phyloP scores from a whole-genome alignment of 2,888 invertebrate species.

The Clusia tigrina region DNA sequence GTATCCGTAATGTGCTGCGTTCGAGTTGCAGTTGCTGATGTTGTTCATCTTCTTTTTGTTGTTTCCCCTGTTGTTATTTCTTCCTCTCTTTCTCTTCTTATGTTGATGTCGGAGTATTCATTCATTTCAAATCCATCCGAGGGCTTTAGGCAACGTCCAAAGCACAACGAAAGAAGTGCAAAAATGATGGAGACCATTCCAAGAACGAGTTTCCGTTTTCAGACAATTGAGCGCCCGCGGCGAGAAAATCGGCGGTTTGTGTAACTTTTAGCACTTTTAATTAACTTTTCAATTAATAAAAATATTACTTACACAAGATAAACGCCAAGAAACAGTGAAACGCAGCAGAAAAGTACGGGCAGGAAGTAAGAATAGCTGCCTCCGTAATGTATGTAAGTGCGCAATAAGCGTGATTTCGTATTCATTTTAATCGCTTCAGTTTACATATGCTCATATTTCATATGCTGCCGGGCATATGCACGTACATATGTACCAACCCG shows the following conservation, averaged over 20 bases:
- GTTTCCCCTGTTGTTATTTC: conserved; percentile 7
- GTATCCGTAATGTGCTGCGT: neutral
- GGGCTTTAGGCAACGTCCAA: neutral
- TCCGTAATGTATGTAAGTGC: too few relatives aligned
- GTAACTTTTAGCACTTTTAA: conserved; percentile 61
- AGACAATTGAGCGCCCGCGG: conserved; percentile 49
- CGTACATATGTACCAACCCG: too few relatives aligned
- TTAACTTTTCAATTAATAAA: conserved; percentile 61
- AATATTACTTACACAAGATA: conserved; percentile 35
- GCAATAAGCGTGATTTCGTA: too few relatives aligned
- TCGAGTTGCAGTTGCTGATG: conserved; percentile 9
- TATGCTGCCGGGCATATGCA: too few relatives aligned
- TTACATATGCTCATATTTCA: too few relatives aligned
- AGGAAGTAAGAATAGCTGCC: too few relatives aligned
- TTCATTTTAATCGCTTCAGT: too few relatives aligned
- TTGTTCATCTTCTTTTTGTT: conserved; percentile 15
- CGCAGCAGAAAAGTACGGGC: too few relatives aligned
- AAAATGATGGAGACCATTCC: conserved; percentile 1
- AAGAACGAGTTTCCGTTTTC: conserved; percentile 16
- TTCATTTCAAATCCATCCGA: conserved; percentile 6
- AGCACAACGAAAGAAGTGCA: neutral
- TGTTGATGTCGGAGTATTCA: conserved; percentile 15
- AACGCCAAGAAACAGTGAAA: neutral
- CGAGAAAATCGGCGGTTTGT: conserved; percentile 59
- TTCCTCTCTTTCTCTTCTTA: conserved; percentile 9